phyloP scores from a whole-genome alignment of 2,113 vertebrate species.

The Desmodus rotundus region DNA sequence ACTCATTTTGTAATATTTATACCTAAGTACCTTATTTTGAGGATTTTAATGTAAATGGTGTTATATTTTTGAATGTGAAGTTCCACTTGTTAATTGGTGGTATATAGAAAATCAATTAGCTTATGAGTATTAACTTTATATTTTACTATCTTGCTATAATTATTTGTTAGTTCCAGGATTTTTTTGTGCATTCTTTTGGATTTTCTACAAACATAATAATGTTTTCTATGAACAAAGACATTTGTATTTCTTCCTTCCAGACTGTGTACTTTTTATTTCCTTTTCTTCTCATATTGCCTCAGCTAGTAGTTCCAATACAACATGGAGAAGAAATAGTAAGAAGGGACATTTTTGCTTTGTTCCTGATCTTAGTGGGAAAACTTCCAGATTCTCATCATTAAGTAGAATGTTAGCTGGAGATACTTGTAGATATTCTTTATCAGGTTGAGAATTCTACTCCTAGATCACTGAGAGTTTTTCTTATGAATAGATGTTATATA shows the following conservation, averaged over 20 bases:
- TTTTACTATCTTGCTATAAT: background rate
- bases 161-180: background rate
- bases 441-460: background rate
- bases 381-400: background rate
- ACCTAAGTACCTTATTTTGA: background rate
- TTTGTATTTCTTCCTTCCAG: background rate
- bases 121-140: background rate
- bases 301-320: background rate
- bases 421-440: background rate
- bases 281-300: background rate
- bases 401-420: background rate
- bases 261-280: background rate
- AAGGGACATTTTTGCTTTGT: background rate
- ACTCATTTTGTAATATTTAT: too few relatives aligned
- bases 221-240: background rate
- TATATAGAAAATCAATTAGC: background rate
- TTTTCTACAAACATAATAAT: background rate
- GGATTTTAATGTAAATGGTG: background rate
- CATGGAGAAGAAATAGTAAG: too few relatives aligned
- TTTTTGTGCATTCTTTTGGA: background rate
- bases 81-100: background rate
- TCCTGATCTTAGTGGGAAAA: background rate
- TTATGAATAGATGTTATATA: background rate
- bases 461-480: background rate
- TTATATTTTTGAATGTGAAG: background rate